These are phyloP conservation scores for Lepidurus apus DNA, from an alignment of 1,140 invertebrate species.

Conservation along the genomic window DNA sequence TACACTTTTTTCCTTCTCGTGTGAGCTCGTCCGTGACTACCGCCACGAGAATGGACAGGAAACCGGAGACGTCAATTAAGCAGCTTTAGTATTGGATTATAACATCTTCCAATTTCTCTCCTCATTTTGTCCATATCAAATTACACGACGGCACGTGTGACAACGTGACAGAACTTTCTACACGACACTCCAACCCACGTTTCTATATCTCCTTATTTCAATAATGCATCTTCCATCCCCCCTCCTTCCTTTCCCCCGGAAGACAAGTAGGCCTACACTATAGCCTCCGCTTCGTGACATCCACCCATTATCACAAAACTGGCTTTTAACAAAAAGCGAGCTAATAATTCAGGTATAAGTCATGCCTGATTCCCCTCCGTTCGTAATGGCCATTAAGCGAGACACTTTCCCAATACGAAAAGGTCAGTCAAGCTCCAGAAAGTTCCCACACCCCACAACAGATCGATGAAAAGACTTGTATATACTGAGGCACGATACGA, in stretches of 20 bases:
- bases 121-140: slow-evolving; percentile 1
- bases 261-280: not conserved
- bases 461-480: not conserved
- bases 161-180: not conserved
- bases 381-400: not conserved
- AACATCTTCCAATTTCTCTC: not conserved
- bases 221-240: not conserved
- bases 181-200: not conserved
- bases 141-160: not conserved
- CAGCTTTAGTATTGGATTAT: not conserved
- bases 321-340: not conserved
- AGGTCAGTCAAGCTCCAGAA: not conserved
- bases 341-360: not conserved
- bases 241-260: too few species aligned
- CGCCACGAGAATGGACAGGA: not conserved
- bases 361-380: not conserved
- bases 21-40: not conserved
- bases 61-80: slow-evolving; percentile 10
- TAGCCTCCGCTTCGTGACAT: not conserved
- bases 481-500: not conserved
- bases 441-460: slow-evolving; percentile 4
- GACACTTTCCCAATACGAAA: not conserved
- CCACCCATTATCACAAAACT: not conserved
- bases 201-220: not conserved
- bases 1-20: not conserved